Evolutionary conservation across 2,113 vertebrate species (phyloP).

Genomic region (Actinemys pallida): DNA sequence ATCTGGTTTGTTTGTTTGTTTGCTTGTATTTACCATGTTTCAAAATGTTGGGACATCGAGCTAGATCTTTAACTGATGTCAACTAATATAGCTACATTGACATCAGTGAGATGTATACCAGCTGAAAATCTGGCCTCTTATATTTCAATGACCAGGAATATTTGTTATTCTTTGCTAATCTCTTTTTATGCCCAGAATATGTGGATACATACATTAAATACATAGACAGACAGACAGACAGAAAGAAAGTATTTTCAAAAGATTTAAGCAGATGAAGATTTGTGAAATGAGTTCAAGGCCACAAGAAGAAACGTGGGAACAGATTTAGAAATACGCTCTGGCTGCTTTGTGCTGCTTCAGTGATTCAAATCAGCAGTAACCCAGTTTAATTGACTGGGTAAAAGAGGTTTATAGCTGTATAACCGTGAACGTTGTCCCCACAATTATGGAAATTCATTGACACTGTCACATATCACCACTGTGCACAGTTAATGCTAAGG

Average conservation of each 20-base stretch:
- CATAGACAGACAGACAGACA: neutral
- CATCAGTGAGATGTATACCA: neutral
- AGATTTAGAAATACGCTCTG: neutral
- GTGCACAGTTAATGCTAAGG: neutral
- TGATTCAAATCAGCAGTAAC: neutral
- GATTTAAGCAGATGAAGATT: conserved; percentile 30
- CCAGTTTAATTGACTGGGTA: neutral
- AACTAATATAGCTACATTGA: neutral
- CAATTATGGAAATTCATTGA: neutral
- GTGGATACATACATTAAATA: neutral
- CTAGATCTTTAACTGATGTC: neutral
- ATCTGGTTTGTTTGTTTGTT: conserved; percentile 10
- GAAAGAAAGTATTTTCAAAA: conserved; percentile 38
- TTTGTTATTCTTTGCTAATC: conserved; percentile 14
- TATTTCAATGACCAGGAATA: conserved; percentile 18
- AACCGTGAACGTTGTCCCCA: neutral
- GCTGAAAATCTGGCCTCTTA: rapidly evolving
- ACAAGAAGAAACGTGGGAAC: conserved; percentile 32
- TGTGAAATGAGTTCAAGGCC: conserved; percentile 45
- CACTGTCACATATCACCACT: neutral
- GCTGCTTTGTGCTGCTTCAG: neutral
- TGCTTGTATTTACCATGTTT: neutral
- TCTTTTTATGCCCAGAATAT: neutral
- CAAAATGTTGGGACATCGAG: neutral
- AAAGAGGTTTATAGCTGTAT: conserved; percentile 10